Evolutionary conservation across 2,113 vertebrate species (phyloP), one percentile per base, ranked within the genome.

Genomic region (Blennius ocellaris): DNA sequence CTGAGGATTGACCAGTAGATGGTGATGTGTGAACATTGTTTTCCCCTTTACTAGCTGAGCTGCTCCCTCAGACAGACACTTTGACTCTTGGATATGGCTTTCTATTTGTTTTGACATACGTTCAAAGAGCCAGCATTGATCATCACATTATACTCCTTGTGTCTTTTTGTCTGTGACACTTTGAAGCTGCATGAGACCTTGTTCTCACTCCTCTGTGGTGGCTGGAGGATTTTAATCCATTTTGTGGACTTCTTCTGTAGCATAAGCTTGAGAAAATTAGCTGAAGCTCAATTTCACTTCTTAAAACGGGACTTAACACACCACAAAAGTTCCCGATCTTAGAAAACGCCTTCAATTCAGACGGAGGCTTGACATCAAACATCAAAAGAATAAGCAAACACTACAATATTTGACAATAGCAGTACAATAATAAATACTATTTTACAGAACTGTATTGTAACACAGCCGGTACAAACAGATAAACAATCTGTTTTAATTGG

Each of bases 1-100:
- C 15, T 69, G 16, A 3, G 5, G 44, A 52, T 30, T 21, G 14
- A 16, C 81, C 88, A 86, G 67, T 39, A 86, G 86, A 69, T 84
- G 84, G 89, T 2, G 76, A 15, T 74, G 63, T 86, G 14, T 49
- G 16, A 70, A 63, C 68, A 77, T 70, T 8, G 17, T 75, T 50
- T 17, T 62, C 61, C 40, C 5, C 7, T 15, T 11, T 6, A 41
- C 39, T 2, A 15, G 36, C 56, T 60, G 45, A 61, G 41, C 74
- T 16, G 40, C 55, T 50, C 43, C 52, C 69, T 30, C 21, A 40
- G 44, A 37, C 21, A 40, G 44, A 37, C 1, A 0, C 39, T 15
- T 52, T 0, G 0, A 12, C 48, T 48, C n/a, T 21, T 44, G 41
- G 15, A 3, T 30, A 49, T 52, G 21, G 2, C 4, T 30, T 30